Evolutionary conservation across 2,888 invertebrate genomes (phyloP).

Genomic region (Sphinx pinastri): DNA sequence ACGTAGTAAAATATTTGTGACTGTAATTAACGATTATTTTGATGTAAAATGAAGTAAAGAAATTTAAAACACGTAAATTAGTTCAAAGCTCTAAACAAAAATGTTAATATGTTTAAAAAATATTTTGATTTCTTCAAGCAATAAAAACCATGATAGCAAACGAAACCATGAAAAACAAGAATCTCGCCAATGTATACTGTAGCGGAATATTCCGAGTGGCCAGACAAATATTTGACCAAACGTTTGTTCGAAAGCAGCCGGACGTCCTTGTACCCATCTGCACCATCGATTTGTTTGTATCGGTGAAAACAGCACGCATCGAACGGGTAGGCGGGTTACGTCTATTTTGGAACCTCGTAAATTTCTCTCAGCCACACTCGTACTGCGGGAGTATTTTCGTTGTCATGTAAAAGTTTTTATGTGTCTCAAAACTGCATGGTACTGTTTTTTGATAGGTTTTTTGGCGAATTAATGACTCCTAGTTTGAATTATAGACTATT

Average conservation of each 20-base stretch:
- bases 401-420: conserved; percentile 20
- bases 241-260: conserved; percentile 31
- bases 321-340: conserved; percentile 46
- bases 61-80: not conserved
- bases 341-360: conserved; percentile 44
- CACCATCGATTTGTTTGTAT: conserved; percentile 55
- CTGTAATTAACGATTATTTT: not conserved
- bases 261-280: conserved; percentile 43
- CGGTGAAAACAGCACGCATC: conserved; percentile 42
- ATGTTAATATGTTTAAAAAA: not conserved
- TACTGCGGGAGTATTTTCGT: conserved; percentile 13
- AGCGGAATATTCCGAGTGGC: not conserved
- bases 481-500: not conserved
- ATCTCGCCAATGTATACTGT: not conserved
- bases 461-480: conserved; percentile 19
- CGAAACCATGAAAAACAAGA: not conserved
- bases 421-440: conserved; percentile 20
- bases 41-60: not conserved
- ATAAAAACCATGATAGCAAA: not conserved
- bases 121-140: not conserved
- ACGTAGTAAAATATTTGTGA: no score
- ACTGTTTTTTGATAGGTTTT: conserved; percentile 24
- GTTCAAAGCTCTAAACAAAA: not conserved
- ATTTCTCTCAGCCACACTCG: conserved; percentile 16
- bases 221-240: conserved; percentile 23